These are phyloP conservation scores for Cyclina sinensis DNA, from an alignment of 1,140 invertebrate species.

Conservation along the genomic window DNA sequence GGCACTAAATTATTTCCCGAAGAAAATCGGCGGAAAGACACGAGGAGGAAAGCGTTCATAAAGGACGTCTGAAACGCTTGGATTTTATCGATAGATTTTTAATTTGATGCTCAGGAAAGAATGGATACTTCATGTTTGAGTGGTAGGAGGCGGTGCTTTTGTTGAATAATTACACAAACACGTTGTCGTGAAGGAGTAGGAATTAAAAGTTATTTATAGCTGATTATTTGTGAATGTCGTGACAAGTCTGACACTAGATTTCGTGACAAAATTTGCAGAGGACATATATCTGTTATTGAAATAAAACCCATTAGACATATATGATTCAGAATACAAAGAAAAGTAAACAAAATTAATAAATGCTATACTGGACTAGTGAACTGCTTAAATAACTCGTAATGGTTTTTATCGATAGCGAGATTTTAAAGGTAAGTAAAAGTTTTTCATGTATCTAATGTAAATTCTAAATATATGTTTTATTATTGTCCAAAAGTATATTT, in stretches of 20 bases:
- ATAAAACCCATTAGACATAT: too few relatives aligned
- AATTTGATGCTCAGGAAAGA: not conserved
- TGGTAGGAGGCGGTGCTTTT: not conserved
- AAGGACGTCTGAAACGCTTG: not conserved
- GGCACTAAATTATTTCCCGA: not conserved
- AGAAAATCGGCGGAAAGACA: not conserved
- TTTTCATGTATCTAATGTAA: too few relatives aligned
- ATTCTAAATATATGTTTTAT: too few relatives aligned
- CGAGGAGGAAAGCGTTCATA: not conserved
- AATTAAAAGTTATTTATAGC: slow-evolving; percentile 22
- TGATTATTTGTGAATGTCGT: not conserved
- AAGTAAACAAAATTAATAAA: too few relatives aligned
- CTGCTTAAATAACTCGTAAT: not conserved
- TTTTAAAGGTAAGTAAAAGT: not conserved
- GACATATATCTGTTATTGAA: too few relatives aligned
- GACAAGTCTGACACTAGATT: not conserved
- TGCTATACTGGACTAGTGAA: too few relatives aligned
- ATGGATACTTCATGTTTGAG: not conserved
- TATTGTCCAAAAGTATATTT: too few relatives aligned
- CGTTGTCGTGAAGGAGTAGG: not conserved
- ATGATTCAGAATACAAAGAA: too few relatives aligned
- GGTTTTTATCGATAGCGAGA: not conserved
- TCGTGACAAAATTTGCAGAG: not conserved
- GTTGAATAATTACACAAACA: slow-evolving; percentile 31
- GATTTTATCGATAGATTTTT: not conserved